These are phyloP conservation scores for Leptothorax acervorum DNA, from an alignment of 2,888 invertebrate genomes.

Conservation along the genomic window DNA sequence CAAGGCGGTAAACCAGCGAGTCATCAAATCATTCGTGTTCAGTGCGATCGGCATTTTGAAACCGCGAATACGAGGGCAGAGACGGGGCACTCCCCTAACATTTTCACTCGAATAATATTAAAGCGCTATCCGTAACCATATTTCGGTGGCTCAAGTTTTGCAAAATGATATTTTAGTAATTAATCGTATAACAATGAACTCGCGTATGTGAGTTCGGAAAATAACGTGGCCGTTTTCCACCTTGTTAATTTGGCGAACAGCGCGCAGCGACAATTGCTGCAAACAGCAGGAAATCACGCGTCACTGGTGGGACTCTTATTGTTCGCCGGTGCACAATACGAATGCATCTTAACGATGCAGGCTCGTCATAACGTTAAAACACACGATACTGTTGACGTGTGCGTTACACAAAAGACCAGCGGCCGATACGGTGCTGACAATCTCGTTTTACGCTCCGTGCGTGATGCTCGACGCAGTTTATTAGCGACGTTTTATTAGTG, in stretches of 20 bases:
- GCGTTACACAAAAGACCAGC: slow-evolving; percentile 15
- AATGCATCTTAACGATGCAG: slow-evolving; percentile 42
- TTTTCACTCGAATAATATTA: slow-evolving; percentile 20
- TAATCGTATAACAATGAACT: slow-evolving; percentile 20
- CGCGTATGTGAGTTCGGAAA: background rate
- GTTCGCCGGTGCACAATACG: background rate
- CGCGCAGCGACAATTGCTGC: background rate
- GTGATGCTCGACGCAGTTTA: slow-evolving; percentile 9
- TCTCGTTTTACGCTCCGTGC: background rate
- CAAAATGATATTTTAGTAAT: slow-evolving; percentile 24
- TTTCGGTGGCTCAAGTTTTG: slow-evolving; percentile 6
- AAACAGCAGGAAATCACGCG: slow-evolving; percentile 39
- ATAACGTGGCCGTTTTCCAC: slow-evolving; percentile 7
- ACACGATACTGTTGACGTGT: slow-evolving; percentile 32
- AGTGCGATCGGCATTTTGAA: slow-evolving; percentile 48
- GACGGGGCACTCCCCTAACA: background rate
- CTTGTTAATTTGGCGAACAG: slow-evolving; percentile 27
- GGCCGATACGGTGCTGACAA: slow-evolving; percentile 8
- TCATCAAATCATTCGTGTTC: slow-evolving; percentile 52
- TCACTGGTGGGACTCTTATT: slow-evolving; percentile 24
- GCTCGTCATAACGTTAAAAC: slow-evolving; percentile 23
- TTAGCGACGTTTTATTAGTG: slow-evolving; percentile 37
- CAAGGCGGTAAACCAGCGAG: slow-evolving; percentile 51
- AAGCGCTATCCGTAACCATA: background rate
- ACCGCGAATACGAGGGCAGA: slow-evolving; percentile 29